Evolutionary conservation across 2,888 invertebrate species (phyloP).

Genomic region (Euclidia mi): DNA sequence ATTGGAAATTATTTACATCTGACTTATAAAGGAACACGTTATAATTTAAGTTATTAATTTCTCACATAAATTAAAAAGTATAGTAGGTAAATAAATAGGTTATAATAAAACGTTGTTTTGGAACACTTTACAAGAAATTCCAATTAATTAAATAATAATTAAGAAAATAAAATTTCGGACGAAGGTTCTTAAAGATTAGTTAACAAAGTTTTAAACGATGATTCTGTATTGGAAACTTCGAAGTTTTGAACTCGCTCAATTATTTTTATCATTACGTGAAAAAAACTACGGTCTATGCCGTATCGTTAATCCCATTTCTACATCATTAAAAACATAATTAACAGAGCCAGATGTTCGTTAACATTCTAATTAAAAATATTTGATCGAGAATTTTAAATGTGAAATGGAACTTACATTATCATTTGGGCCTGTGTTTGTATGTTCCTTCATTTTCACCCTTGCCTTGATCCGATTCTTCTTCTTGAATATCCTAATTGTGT

Average conservation of each 20-base stretch:
- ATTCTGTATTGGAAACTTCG: not conserved
- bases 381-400: not conserved
- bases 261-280: conserved; percentile 17
- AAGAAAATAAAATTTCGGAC: not conserved
- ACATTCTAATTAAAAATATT: conserved; percentile 17
- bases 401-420: no score
- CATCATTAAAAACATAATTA: conserved; percentile 18
- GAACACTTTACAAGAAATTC: no score
- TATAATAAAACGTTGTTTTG: no score
- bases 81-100: no score
- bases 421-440: no score
- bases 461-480: no score
- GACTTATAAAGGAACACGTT: no score
- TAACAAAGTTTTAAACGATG: conserved; percentile 11
- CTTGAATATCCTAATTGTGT: no score
- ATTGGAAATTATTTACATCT: no score
- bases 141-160: not conserved
- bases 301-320: conserved; percentile 5
- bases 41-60: no score
- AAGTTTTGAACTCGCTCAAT: conserved; percentile 12
- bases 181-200: conserved; percentile 1
- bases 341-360: conserved; percentile 18
- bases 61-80: no score
- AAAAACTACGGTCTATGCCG: conserved; percentile 9
- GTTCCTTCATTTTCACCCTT: no score